phyloP scores from a whole-genome alignment of 1,140 invertebrate species.

The Nephotettix cincticeps region DNA sequence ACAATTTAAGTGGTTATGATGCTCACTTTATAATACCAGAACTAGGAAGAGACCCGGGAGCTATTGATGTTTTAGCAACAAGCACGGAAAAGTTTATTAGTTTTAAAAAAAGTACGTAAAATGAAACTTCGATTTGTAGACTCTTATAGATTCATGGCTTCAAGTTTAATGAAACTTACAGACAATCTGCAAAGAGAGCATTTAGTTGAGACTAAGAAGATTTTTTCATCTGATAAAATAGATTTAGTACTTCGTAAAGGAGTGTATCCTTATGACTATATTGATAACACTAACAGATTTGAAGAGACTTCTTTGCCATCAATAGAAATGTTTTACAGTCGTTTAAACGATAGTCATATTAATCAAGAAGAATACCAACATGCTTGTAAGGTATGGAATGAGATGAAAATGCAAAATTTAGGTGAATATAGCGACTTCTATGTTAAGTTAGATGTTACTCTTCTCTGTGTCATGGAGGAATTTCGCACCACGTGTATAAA shows the following conservation, averaged over 20 bases:
- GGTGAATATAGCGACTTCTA: conserved; percentile 5
- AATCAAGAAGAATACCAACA: not conserved
- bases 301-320: not conserved
- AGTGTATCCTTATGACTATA: not conserved
- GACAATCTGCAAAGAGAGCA: not conserved
- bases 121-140: not conserved
- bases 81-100: not conserved
- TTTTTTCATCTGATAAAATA: not conserved
- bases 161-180: not conserved
- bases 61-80: not conserved
- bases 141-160: not conserved
- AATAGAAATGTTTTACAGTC: not conserved
- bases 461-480: not conserved
- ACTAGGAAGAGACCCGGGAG: not conserved
- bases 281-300: not conserved
- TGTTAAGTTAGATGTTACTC: not conserved
- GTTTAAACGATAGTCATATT: not conserved
- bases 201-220: not conserved
- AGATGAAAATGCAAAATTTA: not conserved
- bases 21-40: conserved; percentile 27
- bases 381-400: not conserved
- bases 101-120: conserved; percentile 4
- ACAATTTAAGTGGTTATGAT: conserved; percentile 35
- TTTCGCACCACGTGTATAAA: not conserved
- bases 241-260: not conserved